Percentiles rank a stretch among this genome's conserved stretches.
These are phyloP conservation scores for Conistra vaccinii DNA, from an alignment of 2,888 invertebrate genomes.

Conservation along the genomic window DNA sequence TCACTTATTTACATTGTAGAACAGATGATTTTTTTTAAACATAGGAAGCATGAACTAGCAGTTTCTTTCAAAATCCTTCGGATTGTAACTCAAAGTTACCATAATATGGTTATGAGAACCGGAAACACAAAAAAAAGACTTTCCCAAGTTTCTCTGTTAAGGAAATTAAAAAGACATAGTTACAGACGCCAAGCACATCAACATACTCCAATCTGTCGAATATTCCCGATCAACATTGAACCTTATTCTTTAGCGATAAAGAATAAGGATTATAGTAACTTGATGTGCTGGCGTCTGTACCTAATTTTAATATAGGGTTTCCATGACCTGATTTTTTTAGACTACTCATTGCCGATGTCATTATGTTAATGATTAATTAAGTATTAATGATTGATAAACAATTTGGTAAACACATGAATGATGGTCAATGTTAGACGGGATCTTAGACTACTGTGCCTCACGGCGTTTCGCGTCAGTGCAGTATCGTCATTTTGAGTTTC, in stretches of 20 bases:
- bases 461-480: slow-evolving; percentile 26
- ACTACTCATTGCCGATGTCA: background rate
- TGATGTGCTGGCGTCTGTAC: too few relatives aligned
- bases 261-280: too few relatives aligned
- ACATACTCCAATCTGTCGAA: too few relatives aligned
- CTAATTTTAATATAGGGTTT: background rate
- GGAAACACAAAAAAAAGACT: background rate
- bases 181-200: too few relatives aligned
- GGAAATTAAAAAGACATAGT: background rate
- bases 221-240: too few relatives aligned
- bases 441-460: slow-evolving; percentile 48
- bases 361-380: too few relatives aligned
- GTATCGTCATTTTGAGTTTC: slow-evolving; percentile 27
- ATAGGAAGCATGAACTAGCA: background rate
- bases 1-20: background rate
- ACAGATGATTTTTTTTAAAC: background rate
- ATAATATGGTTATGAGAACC: too few relatives aligned
- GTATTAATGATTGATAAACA: background rate
- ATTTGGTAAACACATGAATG: background rate
- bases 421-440: background rate
- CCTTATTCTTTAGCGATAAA: too few relatives aligned
- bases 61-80: background rate
- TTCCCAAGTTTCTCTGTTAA: background rate
- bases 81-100: background rate
- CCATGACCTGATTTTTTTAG: background rate